These are phyloP conservation scores for Falco berigora DNA, from an alignment of 2,797 vertebrate genomes.

Conservation along the genomic window DNA sequence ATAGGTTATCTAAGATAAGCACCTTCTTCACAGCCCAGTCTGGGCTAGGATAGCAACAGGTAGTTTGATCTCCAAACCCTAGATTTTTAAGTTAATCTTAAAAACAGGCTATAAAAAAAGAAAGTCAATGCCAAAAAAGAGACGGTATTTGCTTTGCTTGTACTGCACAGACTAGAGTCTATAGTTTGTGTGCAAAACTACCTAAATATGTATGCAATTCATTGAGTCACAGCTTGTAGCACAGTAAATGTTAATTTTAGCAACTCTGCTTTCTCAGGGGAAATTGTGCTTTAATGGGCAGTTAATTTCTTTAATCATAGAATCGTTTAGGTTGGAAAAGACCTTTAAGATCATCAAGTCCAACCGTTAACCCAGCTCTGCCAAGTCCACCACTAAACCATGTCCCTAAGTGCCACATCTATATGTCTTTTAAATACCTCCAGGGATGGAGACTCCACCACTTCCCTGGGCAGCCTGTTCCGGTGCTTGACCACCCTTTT, in stretches of 20 bases:
- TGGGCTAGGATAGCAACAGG: not conserved
- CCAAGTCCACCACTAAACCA: too few species aligned
- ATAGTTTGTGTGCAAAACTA: not conserved
- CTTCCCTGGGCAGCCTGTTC: too few species aligned
- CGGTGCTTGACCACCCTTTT: too few species aligned
- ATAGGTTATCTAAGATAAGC: not conserved
- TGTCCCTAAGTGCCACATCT: too few species aligned
- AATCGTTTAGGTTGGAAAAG: too few species aligned
- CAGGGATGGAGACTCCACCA: too few species aligned
- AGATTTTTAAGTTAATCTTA: not conserved
- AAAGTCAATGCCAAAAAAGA: not conserved
- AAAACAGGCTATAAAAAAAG: not conserved
- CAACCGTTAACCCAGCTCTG: too few species aligned
- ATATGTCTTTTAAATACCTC: too few species aligned
- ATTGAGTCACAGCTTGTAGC: not conserved
- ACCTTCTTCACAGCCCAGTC: not conserved
- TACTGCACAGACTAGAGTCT: not conserved
- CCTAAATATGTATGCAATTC: accelerated
- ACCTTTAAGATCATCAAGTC: too few species aligned
- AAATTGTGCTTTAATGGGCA: not conserved
- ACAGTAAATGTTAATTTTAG: not conserved
- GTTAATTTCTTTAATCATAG: not conserved
- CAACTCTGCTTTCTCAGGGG: not conserved
- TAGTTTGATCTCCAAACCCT: not conserved
- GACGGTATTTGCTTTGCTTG: not conserved